These are phyloP conservation scores for Xiphophorus hellerii DNA, from an alignment of 2,113 vertebrate genomes.

Conservation along the genomic window DNA sequence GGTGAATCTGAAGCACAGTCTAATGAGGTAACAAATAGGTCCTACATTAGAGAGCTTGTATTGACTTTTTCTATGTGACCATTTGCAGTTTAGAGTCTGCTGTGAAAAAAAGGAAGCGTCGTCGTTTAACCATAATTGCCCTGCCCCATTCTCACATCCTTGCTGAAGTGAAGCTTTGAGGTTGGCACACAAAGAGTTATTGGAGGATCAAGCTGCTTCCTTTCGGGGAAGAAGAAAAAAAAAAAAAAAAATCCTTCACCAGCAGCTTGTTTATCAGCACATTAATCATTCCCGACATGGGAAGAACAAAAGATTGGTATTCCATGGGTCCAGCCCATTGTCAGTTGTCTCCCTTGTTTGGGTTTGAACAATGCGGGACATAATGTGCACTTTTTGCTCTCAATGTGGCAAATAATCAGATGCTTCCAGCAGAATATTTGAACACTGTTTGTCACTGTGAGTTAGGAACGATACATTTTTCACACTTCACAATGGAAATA, in stretches of 20 bases:
- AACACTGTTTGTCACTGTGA: too few species aligned
- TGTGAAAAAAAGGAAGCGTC: conserved; percentile 2
- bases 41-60: not conserved
- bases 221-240: conserved; percentile 18
- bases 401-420: too few species aligned
- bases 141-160: not conserved
- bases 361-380: not conserved
- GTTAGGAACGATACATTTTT: too few species aligned
- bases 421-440: too few species aligned
- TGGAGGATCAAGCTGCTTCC: not conserved
- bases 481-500: too few species aligned
- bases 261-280: conserved; percentile 36
- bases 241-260: conserved; percentile 18
- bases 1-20: conserved; percentile 6
- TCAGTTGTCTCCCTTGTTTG: conserved; percentile 2
- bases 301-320: conserved; percentile 26
- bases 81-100: conserved; percentile 3
- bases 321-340: not conserved
- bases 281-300: conserved; percentile 18
- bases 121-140: not conserved
- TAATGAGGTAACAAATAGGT: conserved; percentile 5
- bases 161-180: too few species aligned
- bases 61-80: conserved; percentile 12
- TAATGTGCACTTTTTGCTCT: too few species aligned
- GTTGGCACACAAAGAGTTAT: not conserved